A percentile compares a stretch with the other conserved stretches of the same genome.
Conservation (phyloP, 2,888 invertebrate species). For the Andrena flavipes region DNA sequence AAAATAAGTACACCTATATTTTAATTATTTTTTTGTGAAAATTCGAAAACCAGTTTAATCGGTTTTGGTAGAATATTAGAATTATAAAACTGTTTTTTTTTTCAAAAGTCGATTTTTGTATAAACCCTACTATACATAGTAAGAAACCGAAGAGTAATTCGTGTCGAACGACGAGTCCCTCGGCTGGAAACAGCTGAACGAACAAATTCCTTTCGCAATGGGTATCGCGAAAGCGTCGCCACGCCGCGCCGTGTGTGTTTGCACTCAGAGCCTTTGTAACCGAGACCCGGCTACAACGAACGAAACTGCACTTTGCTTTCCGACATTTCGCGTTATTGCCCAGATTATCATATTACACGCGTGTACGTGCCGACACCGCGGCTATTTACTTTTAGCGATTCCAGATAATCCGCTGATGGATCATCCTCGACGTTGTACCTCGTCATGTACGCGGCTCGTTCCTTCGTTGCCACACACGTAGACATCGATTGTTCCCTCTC, state of each 20-base stretch:
- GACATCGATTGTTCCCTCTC: conserved; percentile 49
- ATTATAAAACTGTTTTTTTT: too few species aligned
- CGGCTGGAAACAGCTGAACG: conserved; percentile 39
- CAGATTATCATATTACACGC: conserved; percentile 69
- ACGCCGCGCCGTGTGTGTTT: background rate
- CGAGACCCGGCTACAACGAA: conserved; percentile 37
- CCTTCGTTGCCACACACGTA: conserved; percentile 50
- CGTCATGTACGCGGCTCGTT: conserved; percentile 3
- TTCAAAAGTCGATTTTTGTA: too few species aligned
- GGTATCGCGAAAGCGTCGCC: conserved; percentile 3
- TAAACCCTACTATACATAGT: too few species aligned
- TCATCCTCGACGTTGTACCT: conserved; percentile 25
- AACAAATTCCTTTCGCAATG: conserved; percentile 48
- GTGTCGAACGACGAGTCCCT: conserved; percentile 18
- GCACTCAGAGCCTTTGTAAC: conserved; percentile 25
- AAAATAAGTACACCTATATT: too few species aligned
- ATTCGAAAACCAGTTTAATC: too few species aligned
- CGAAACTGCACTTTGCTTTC: conserved; percentile 40
- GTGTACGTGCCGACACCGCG: conserved; percentile 46
- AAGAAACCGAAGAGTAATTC: conserved; percentile 24
- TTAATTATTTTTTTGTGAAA: too few species aligned
- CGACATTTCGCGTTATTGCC: conserved; percentile 65
- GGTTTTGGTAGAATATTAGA: too few species aligned
- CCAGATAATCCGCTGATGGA: conserved; percentile 60
- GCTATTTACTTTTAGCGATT: conserved; percentile 56